Base-by-base conservation (phyloP, 2,888 invertebrate species). In the Tiphia femorata region DNA sequence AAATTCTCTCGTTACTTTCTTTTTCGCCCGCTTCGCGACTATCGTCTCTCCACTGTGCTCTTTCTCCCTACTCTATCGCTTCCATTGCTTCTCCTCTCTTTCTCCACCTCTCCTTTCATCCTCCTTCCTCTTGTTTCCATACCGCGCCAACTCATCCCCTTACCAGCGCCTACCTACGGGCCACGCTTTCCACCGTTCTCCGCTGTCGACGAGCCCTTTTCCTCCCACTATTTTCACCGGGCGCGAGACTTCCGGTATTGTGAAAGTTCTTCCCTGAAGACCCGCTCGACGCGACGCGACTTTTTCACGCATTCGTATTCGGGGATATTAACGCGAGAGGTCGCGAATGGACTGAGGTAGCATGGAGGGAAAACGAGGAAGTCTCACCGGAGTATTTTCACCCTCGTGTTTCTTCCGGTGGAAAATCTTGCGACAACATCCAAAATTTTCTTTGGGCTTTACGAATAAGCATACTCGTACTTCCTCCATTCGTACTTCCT, bases 241-340 rank as follows among this genome's bases (percentile, higher is more conserved):
- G 30, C 23, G 37, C 55, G 57, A 60, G 50, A 70, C 48, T 60
- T 70, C 49, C 60, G 51, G 40, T 53, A 54, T 59, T 60, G 58
- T 55, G 46, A 59, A 33, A 33, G 25, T 42, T 19, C 30, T 41
- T 44, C n/a, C n/a, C n/a, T n/a, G n/a, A 41, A 40, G 37, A 37
- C 44, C 47, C 29, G 50, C 20, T 21, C 33, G 38, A n/a, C 16
- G 16, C 20, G 43, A 47, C 53, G 27, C 52, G 42, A 37, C 41
- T 21, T 41, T 14, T 52, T 10, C 19, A 21, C 14, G 48, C 27
- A 29, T 48, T 1, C 51, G 19, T 33, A 12, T 16, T 30, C 23
- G 21, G 19, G 21, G 25, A 40, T 58, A 55, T 56, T 56, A 59
- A 55, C 42, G 12, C 21, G n/a, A n/a, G n/a, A n/a, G n/a, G n/a